Conservation (phyloP, 2,888 invertebrate genomes). For the Digitonthophagus gazella region DNA sequence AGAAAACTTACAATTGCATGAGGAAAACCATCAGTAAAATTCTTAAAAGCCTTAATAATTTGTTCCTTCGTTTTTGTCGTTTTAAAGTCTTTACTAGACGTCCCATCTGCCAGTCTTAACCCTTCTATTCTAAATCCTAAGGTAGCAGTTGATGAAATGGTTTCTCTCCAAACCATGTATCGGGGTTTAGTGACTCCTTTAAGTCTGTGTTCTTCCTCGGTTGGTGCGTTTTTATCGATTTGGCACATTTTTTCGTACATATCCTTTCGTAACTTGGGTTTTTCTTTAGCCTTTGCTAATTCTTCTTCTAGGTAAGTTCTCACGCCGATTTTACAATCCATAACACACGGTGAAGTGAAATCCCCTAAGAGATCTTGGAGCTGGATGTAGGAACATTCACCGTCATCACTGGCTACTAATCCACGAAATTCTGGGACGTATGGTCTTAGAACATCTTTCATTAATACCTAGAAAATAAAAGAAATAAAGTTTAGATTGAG, state of each 20-base stretch:
- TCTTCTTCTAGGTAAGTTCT: slow-evolving; percentile 94
- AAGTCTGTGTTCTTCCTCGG: slow-evolving; percentile 82
- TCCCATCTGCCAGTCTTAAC: slow-evolving; percentile 83
- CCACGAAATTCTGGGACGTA: slow-evolving; percentile 94
- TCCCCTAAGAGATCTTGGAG: slow-evolving; percentile 89
- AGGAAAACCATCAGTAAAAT: slow-evolving; percentile 77
- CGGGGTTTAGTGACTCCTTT: slow-evolving; percentile 93
- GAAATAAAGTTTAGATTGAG: no score
- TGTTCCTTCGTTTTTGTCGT: slow-evolving; percentile 84
- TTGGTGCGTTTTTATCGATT: slow-evolving; percentile 85
- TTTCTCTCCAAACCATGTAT: slow-evolving; percentile 95
- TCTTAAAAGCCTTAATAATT: slow-evolving; percentile 75
- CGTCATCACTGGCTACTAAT: slow-evolving; percentile 75
- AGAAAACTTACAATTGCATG: slow-evolving; percentile 70
- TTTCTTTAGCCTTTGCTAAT: slow-evolving; percentile 90
- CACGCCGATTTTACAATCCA: slow-evolving; percentile 96
- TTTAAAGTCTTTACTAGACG: slow-evolving; percentile 93
- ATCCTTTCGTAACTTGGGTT: slow-evolving; percentile 88
- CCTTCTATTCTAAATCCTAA: slow-evolving; percentile 97
- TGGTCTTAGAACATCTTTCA: slow-evolving; percentile 84
- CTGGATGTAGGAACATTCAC: slow-evolving; percentile 83
- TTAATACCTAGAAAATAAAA: slow-evolving; percentile 57
- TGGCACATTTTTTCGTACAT: slow-evolving; percentile 99
- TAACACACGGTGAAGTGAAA: slow-evolving; percentile 90
- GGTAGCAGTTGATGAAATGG: slow-evolving; percentile 94